A percentile compares a stretch with the other conserved stretches of the same genome.
Conservation (phyloP, 2,113 vertebrate genomes). For the Chamaetylas fuelleborni region DNA sequence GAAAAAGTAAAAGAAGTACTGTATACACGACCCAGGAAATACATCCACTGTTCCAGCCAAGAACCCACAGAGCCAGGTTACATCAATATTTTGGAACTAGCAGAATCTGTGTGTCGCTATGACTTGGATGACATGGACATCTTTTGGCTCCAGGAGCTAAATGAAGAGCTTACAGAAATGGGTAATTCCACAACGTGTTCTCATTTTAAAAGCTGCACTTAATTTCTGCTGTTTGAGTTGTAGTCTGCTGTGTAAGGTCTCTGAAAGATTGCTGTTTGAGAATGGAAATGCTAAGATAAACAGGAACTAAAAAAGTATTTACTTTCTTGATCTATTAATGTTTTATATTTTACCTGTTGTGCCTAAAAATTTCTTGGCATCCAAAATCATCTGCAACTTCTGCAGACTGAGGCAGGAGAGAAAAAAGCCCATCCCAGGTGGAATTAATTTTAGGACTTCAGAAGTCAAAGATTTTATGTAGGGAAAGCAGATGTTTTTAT, state of each 20-base stretch:
- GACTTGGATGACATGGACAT: constrained; percentile 95
- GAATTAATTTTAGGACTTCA: background rate
- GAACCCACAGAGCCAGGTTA: constrained; percentile 86
- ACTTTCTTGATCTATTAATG: background rate
- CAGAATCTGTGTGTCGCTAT: constrained; percentile 92
- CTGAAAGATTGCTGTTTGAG: background rate
- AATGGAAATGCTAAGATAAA: background rate
- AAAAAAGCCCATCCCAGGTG: background rate
- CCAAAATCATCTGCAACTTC: background rate
- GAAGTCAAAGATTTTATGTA: background rate
- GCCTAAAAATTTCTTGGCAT: background rate
- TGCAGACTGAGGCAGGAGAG: background rate
- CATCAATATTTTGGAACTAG: constrained; percentile 88
- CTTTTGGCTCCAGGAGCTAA: constrained; percentile 89
- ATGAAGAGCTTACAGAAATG: constrained; percentile 86
- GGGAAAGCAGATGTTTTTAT: background rate
- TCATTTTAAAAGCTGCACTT: background rate
- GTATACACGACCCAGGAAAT: constrained; percentile 88
- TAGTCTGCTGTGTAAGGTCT: background rate
- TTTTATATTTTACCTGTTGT: background rate
- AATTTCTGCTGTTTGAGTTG: background rate
- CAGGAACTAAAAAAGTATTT: background rate
- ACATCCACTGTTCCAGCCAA: constrained; percentile 83
- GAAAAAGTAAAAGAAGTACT: constrained; percentile 86
- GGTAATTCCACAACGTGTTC: constrained; percentile 71